These are phyloP conservation scores for Aphaenogaster floridana DNA, from an alignment of 1,140 invertebrate genomes.

Conservation along the genomic window DNA sequence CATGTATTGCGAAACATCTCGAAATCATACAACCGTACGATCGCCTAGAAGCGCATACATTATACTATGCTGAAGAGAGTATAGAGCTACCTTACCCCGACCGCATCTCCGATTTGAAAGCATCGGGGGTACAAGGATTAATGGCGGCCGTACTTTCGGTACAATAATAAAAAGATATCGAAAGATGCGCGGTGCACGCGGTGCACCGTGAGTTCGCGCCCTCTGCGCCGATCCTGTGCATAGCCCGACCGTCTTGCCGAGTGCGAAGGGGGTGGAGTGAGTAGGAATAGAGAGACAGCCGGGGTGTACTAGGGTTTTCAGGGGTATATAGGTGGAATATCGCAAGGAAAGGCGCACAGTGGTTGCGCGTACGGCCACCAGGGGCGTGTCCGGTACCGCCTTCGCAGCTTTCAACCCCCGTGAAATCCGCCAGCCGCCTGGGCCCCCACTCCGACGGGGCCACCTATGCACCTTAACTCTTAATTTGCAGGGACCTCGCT, in stretches of 20 bases:
- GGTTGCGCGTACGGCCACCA: constrained; percentile 83
- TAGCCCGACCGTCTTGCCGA: constrained; percentile 66
- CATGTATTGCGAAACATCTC: background rate
- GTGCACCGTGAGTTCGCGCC: constrained; percentile 65
- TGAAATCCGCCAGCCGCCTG: constrained; percentile 78
- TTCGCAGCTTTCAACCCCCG: constrained; percentile 78
- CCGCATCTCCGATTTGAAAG: constrained; percentile 59
- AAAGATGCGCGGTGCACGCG: constrained; percentile 49
- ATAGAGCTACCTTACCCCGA: constrained; percentile 28
- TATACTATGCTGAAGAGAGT: background rate
- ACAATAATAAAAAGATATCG: constrained; percentile 67
- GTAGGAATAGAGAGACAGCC: constrained; percentile 78
- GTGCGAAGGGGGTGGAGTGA: constrained; percentile 74
- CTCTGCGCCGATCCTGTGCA: constrained; percentile 71
- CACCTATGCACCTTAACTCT: constrained; percentile 83
- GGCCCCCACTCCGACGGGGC: constrained; percentile 71
- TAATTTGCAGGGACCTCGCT: constrained; percentile 80
- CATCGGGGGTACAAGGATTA: constrained; percentile 69
- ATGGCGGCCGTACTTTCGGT: constrained; percentile 66
- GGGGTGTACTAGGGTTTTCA: constrained; percentile 76
- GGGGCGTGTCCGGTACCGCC: constrained; percentile 85
- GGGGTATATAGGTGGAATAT: constrained; percentile 79
- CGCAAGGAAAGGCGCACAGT: constrained; percentile 81
- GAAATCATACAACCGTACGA: background rate
- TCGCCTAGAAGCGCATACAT: constrained; percentile 8